Conservation (phyloP, 2,797 vertebrate genomes). For the Psittacula echo region DNA sequence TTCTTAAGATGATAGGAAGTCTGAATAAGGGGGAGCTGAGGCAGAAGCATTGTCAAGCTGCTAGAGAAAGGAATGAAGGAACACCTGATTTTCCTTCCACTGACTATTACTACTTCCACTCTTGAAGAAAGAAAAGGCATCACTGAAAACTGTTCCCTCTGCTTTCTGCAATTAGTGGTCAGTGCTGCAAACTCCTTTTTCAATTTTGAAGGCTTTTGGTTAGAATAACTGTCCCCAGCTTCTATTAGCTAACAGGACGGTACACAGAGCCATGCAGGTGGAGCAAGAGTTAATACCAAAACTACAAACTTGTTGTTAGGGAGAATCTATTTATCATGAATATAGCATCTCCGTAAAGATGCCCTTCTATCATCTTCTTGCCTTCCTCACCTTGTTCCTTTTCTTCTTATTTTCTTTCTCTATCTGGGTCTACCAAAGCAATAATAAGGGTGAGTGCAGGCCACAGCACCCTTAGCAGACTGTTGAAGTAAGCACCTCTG, state of each 20-base stretch:
- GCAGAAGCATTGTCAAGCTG: neutral
- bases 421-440: neutral
- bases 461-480: neutral
- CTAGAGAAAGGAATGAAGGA: neutral
- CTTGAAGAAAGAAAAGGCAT: neutral
- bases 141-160: neutral
- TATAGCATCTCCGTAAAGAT: neutral
- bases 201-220: neutral
- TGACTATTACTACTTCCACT: neutral
- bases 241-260: neutral
- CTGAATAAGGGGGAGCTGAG: neutral
- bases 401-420: neutral
- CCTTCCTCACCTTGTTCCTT: neutral
- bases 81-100: neutral
- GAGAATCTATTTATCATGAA: neutral
- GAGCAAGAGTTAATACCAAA: neutral
- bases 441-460: neutral
- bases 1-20: neutral
- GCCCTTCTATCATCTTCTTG: neutral
- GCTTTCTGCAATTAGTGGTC: neutral
- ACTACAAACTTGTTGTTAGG: neutral
- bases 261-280: neutral
- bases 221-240: neutral
- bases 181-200: neutral
- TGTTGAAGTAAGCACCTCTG: neutral